phyloP scores from a whole-genome alignment of 2,888 invertebrate species.

The Diplolepis rosae region DNA sequence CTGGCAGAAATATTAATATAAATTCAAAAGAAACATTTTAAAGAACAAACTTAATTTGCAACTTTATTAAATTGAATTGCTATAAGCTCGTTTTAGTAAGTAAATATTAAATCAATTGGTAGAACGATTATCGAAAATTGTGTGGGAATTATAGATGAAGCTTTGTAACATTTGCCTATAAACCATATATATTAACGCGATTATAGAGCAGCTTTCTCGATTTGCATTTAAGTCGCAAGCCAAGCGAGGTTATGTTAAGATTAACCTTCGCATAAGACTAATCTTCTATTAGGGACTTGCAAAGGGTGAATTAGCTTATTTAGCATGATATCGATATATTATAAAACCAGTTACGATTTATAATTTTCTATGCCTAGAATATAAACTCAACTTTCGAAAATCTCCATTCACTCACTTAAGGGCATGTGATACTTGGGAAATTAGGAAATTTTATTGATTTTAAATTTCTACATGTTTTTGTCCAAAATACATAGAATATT shows the following conservation, averaged over 20 bases:
- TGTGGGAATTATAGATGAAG: not conserved
- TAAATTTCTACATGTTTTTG: too few species aligned
- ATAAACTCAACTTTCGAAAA: not conserved
- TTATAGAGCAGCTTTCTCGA: constrained; percentile 24
- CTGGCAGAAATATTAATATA: too few species aligned
- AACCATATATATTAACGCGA: constrained; percentile 20
- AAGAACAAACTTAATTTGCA: not conserved
- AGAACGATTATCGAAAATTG: not conserved
- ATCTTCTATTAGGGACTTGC: constrained; percentile 17
- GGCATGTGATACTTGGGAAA: too few species aligned
- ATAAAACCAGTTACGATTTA: not conserved
- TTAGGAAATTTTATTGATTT: too few species aligned
- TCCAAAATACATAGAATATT: too few species aligned
- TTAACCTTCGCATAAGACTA: constrained; percentile 27
- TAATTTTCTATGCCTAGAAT: not conserved
- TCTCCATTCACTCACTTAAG: not conserved
- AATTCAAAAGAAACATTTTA: not conserved
- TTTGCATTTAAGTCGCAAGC: constrained; percentile 26
- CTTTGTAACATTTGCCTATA: constrained; percentile 10
- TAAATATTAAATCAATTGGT: not conserved
- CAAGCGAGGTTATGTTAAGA: constrained; percentile 9
- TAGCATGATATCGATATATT: constrained; percentile 16
- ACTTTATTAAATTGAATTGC: not conserved
- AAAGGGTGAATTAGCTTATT: constrained; percentile 17
- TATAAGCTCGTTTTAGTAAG: not conserved